Base-by-base conservation (phyloP, 2,797 vertebrate species). In the Carduelis carduelis region DNA sequence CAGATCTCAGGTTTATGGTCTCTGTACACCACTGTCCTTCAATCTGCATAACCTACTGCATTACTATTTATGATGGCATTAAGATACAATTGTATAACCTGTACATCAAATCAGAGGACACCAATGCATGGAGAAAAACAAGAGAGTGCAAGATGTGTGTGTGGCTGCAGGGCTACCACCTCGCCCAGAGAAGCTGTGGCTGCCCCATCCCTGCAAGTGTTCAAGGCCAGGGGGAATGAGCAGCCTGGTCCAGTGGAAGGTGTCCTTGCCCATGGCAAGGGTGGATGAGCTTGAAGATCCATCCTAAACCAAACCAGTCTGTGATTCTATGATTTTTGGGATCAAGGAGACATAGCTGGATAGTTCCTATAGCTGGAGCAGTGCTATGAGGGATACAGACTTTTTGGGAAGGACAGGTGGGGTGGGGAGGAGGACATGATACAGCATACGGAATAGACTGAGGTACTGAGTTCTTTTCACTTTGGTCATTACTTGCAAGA, bases 371-470 rank as follows among this genome's bases (percentile, higher is more conserved):
- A 59, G 30, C 11, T 41, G 8, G 12, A 79, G 24, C 4, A 24
- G 6, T 43, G 27, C 59, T 28, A 20, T 6, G 18, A 68, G 12
- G 19, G 27, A 15, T 3, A 60, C 5, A 52, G 11, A 30, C 21
- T 26, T 49, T 56, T 30, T 17, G 30, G 20, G 30, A 30, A 41
- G 49, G 13, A 64, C 21, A 49, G 30, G 21, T 5, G 8, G 21
- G 16, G 27, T 17, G 26, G 19, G 9, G 21, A 64, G 0, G 0
- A 80, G 16, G 18, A 52, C 20, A 5, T 37, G 30, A 69, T 20
- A 69, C 5, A 64, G n/a, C 15, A 32, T 7, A 50, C 3, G 14
- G 28, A 71, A n/a, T 1, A 63, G 32, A 71, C 3, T 34, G 21
- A 72, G 14, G 24, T 39, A 68, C 49, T 39, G 12, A 72, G 59